Evolutionary conservation across 2,113 vertebrate species (phyloP), one percentile per base, ranked within the genome.

Genomic region (Vanacampus margaritifer): DNA sequence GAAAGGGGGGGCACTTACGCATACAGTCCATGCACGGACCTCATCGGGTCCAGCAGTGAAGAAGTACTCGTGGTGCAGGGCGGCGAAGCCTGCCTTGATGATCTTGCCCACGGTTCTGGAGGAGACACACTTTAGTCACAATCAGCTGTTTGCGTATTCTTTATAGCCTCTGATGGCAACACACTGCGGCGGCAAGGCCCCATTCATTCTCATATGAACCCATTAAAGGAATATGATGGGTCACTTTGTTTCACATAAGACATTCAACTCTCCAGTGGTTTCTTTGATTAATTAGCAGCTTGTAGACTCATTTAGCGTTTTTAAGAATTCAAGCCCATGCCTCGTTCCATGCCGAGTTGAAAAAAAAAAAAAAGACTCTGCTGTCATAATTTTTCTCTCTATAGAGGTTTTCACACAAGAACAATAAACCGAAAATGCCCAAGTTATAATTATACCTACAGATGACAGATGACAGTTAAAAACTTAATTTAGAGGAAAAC

Each of bases 391-490:
- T 90, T 91, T 89, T 90, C 89, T 86, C 87, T 90, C 89, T 78
- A 73, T 77, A 73, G 89, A 91, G 87, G 85, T 88, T 91, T 92
- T 92, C 89, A 91, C 84, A 84, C 64, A 91, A 94, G 91, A 96
- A 93, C 91, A 95, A 98, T 95, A 95, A 92, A 95, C 91, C 93
- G 91, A 94, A 95, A 96, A 96, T 94, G 94, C 92, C 94, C 93
- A 96, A 96, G 95, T 96, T 98, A 97, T 98, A 98, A 98, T 98
- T 98, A 98, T 95, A 94, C 94, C 94, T 84, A 94, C 79, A 93
- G 95, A 97, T 98, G 97, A 98, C 97, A 98, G 97, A 98, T 98
- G 97, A 98, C 97, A 98, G 97, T 98, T 98, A 97, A 98, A 98
- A 98, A 98, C 97, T 98, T 98, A 96, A 98, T 98, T 98, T 96